Conservation (phyloP, 2,113 vertebrate species). For the Nyctibius bracteatus region DNA sequence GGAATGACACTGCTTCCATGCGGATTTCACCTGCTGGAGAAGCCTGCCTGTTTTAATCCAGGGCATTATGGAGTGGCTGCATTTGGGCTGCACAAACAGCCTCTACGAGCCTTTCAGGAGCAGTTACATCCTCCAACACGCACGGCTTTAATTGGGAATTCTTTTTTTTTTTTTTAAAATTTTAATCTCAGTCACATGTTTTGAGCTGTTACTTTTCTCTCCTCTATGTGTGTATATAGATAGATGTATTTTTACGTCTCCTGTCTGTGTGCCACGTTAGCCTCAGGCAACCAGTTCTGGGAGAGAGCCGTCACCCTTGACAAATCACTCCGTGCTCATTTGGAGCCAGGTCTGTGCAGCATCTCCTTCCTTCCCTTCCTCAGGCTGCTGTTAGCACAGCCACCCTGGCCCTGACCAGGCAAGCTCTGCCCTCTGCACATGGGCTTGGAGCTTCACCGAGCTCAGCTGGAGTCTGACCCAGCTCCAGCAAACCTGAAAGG, state of each 20-base stretch:
- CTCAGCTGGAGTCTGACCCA: background rate
- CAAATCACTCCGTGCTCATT: slow-evolving; percentile 31
- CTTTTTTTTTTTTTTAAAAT: background rate
- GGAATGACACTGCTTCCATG: background rate
- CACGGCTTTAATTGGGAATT: slow-evolving; percentile 7
- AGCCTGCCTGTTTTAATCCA: background rate
- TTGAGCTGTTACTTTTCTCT: slow-evolving; percentile 48
- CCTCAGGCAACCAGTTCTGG: slow-evolving; percentile 15
- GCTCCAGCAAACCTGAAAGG: background rate
- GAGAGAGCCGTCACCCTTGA: background rate
- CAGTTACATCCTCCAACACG: slow-evolving; percentile 15
- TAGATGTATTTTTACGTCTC: background rate
- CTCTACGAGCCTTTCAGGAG: background rate
- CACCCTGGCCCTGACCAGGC: background rate
- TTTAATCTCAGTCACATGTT: slow-evolving; percentile 17
- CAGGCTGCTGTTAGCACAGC: background rate
- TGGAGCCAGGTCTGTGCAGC: background rate
- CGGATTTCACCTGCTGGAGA: fast-evolving
- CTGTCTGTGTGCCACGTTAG: background rate
- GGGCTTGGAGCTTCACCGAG: background rate
- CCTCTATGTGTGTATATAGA: background rate
- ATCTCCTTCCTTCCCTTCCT: background rate
- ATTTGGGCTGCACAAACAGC: background rate
- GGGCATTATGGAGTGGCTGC: background rate
- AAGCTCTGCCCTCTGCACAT: background rate